A percentile compares a stretch with the other conserved stretches of the same genome.
These are phyloP conservation scores for Clarias macrocephalus DNA, from an alignment of 2,113 vertebrate species.

Conservation along the genomic window DNA sequence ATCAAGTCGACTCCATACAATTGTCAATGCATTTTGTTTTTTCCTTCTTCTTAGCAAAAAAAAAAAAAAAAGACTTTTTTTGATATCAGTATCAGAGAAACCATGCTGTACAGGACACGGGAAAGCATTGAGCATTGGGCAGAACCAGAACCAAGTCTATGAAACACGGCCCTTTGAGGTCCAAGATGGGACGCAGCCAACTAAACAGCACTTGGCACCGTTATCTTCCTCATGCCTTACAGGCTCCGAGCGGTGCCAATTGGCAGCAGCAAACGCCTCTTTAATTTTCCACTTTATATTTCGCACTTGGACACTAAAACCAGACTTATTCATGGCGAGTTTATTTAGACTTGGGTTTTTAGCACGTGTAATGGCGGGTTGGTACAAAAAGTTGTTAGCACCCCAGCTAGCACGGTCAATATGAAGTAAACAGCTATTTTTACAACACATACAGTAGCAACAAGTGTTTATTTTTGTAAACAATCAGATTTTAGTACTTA, in stretches of 20 bases:
- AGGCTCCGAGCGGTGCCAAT: constrained; percentile 9
- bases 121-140: background rate
- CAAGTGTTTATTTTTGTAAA: background rate
- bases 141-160: constrained; percentile 28
- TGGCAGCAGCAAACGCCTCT: background rate
- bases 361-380: background rate
- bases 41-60: background rate
- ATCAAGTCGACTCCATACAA: background rate
- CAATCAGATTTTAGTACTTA: background rate
- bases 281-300: constrained; percentile 39
- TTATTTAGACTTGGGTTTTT: constrained; percentile 1
- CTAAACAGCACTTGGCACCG: constrained; percentile 20
- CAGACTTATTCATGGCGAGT: background rate
- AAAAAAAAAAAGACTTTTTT: background rate
- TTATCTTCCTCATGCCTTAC: constrained; percentile 26
- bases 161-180: background rate
- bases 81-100: background rate
- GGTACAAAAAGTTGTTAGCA: background rate
- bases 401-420: constrained; percentile 9
- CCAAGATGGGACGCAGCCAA: background rate
- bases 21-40: background rate
- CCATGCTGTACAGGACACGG: constrained; percentile 1
- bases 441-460: background rate
- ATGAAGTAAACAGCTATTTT: background rate
- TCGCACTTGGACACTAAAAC: constrained; percentile 30